Base-by-base conservation (phyloP, 2,888 invertebrate genomes). In the Nematopogon swammerdamellus region DNA sequence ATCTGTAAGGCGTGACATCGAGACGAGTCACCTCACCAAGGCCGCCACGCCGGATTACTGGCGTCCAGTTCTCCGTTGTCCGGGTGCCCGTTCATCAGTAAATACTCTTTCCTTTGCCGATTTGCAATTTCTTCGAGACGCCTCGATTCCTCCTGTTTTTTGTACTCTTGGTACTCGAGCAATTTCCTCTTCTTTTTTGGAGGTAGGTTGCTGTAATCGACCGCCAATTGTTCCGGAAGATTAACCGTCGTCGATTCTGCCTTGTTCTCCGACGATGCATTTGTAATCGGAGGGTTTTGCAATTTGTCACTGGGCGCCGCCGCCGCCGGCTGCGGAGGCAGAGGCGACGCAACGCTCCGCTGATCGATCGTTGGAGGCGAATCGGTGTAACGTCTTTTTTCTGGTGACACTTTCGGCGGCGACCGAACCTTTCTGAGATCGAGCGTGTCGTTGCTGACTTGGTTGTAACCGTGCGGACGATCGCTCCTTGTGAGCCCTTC, bases 161-260 rank as follows among this genome's bases (percentile, higher is more conserved):
- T 79, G 60, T 70, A 72, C 66, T 79, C 79, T 58, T 79, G 77
- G 67, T 79, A 79, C 68, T 79, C 79, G 60, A 79, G 75, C 59
- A 79, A 61, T 64, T 79, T 79, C 65, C 77, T 75, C 67, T 79
- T 79, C 72, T 79, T 79, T 70, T 79, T 79, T 56, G 79, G 79
- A 57, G 79, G 79, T 60, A 79, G 64, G 63, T 77, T 79, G 64
- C 69, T 77, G 69, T 79, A 79, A 68, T 79, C 75, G 74, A 73
- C 76, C 57, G 74, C 65, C 58, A 61, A 71, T 47, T 67, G 73
- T 70, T 76, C 75, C 66, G 76, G 73, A 64, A 70, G 60, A 64
- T 53, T 65, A 58, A 60, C 55, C 55, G 59, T 56, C 57, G 61
- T 61, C 54, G 36, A 14, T 14, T 69, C 70, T 56, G 64, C 62